These are phyloP conservation scores for Gymnogyps californianus DNA, from an alignment of 2,113 vertebrate genomes.

Conservation along the genomic window DNA sequence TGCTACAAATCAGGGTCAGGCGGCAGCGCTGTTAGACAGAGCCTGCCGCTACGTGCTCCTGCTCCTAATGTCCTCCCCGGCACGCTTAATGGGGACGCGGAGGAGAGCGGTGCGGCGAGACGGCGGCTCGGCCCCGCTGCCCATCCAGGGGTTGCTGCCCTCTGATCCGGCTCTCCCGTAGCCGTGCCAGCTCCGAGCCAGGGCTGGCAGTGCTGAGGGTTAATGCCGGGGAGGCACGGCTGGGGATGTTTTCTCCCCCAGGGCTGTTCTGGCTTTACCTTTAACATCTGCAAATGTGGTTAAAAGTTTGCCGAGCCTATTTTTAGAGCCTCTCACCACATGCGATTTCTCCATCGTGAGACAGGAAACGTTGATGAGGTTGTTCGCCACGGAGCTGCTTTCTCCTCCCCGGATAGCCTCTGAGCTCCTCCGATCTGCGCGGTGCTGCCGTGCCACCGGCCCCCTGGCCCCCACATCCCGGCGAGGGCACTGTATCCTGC, in stretches of 20 bases:
- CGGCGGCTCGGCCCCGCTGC: background rate
- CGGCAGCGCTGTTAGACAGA: constrained; percentile 43
- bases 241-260: background rate
- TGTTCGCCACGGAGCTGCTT: background rate
- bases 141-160: background rate
- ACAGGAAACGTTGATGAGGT: constrained; percentile 64
- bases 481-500: background rate
- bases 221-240: background rate
- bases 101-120: background rate
- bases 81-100: background rate
- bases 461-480: background rate
- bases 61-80: constrained; percentile 45
- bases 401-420: constrained; percentile 17
- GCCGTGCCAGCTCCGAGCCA: background rate
- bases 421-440: background rate
- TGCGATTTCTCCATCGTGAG: constrained; percentile 51
- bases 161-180: background rate
- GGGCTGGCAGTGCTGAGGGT: background rate
- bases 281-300: constrained; percentile 53
- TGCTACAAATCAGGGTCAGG: constrained; percentile 63
- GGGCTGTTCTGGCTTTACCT: constrained; percentile 22
- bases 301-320: constrained; percentile 65
- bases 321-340: constrained; percentile 63
- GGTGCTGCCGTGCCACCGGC: background rate
- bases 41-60: constrained; percentile 33